Evolutionary conservation across 2,113 vertebrate genomes (phyloP).

Genomic region (Leptocoma aspasia): DNA sequence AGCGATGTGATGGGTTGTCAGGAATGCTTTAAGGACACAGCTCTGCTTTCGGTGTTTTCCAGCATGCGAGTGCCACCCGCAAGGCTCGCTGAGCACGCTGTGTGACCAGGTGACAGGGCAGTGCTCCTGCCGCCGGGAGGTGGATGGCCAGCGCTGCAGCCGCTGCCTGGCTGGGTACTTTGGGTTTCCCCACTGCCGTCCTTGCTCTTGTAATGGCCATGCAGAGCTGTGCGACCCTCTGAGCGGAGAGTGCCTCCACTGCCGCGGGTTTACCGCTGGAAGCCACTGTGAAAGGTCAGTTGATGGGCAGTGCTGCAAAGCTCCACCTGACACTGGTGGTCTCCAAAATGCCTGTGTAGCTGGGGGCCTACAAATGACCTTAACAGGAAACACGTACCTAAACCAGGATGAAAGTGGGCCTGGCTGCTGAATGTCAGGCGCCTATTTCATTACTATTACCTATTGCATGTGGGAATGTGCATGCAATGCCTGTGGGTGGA

Average conservation of each 20-base stretch:
- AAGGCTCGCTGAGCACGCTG: slow-evolving; percentile 69
- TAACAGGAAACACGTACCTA: not conserved
- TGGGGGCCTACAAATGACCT: not conserved
- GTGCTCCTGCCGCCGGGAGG: slow-evolving; percentile 75
- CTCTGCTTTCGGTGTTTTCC: slow-evolving; percentile 4
- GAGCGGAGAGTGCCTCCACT: slow-evolving; percentile 75
- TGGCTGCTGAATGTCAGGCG: not conserved
- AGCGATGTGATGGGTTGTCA: accelerated
- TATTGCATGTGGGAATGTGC: not conserved
- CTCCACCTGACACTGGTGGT: not conserved
- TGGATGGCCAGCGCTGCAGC: slow-evolving; percentile 75
- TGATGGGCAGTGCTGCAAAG: not conserved
- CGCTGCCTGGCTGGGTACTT: slow-evolving; percentile 76
- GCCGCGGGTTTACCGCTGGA: slow-evolving; percentile 72
- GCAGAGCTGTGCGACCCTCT: slow-evolving; percentile 75
- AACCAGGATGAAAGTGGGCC: not conserved
- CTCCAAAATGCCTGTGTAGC: accelerated
- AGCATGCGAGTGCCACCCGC: slow-evolving; percentile 83
- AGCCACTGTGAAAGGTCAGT: slow-evolving; percentile 77
- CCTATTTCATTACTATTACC: not conserved
- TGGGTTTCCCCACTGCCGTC: slow-evolving; percentile 81
- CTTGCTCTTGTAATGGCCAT: slow-evolving; percentile 76
- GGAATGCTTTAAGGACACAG: accelerated
- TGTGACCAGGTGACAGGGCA: slow-evolving; percentile 84
- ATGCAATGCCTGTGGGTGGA: not conserved